Evolutionary conservation across 2,113 vertebrate species (phyloP).

Genomic region (Aphyosemion australe): DNA sequence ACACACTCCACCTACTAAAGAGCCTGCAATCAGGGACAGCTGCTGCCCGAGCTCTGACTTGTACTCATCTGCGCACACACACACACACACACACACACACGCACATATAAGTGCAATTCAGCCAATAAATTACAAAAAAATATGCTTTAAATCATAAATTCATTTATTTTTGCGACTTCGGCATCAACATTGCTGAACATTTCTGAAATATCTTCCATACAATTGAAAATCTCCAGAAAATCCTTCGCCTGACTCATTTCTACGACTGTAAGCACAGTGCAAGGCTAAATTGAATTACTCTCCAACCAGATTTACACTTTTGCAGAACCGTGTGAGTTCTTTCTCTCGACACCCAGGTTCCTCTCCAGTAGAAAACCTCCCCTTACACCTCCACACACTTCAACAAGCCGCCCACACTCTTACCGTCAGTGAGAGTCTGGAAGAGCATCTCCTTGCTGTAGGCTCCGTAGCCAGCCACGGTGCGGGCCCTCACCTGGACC

Average conservation of each 20-base stretch:
- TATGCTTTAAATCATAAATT: not conserved
- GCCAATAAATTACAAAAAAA: slow-evolving; percentile 11
- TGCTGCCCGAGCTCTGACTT: slow-evolving; percentile 94
- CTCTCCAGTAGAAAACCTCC: slow-evolving; percentile 21
- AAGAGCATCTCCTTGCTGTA: slow-evolving; percentile 98
- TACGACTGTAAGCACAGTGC: slow-evolving; percentile 21
- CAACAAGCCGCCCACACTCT: slow-evolving; percentile 33
- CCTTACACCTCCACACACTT: slow-evolving; percentile 27
- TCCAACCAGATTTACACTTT: slow-evolving; percentile 41
- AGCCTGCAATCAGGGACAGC: slow-evolving; percentile 91
- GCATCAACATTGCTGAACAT: slow-evolving; percentile 14
- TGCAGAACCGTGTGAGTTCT: slow-evolving; percentile 23
- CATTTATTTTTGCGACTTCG: slow-evolving; percentile 6
- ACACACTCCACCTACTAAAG: slow-evolving; percentile 89
- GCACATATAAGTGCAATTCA: not conserved
- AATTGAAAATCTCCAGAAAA: slow-evolving; percentile 24
- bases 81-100: slow-evolving; percentile 33
- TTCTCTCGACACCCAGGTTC: slow-evolving; percentile 16
- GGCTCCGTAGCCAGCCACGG: slow-evolving; percentile 92
- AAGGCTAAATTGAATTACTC: slow-evolving; percentile 53
- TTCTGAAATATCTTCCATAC: slow-evolving; percentile 16
- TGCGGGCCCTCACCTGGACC: slow-evolving; percentile 95
- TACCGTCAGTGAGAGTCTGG: slow-evolving; percentile 95
- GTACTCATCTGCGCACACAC: slow-evolving; percentile 86
- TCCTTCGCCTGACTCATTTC: slow-evolving; percentile 25